Evolutionary conservation across 2,797 vertebrate genomes (phyloP), one percentile per base, ranked within the genome.

Genomic region (Halcyon badia): DNA sequence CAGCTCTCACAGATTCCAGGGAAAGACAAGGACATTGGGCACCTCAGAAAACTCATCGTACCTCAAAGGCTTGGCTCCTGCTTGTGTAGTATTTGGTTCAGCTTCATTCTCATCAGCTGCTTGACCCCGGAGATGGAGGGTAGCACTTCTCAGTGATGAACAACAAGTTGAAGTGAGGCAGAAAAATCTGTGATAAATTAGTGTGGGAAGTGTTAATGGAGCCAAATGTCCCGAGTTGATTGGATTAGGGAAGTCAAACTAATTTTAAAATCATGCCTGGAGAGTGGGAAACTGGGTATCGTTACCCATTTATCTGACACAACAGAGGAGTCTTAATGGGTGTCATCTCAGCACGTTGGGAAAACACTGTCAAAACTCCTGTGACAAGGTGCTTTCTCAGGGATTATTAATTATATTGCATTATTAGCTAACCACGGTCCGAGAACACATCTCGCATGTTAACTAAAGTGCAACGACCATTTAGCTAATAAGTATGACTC

Each of bases 311-410:
- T 88, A 52, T 79, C 89, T 95, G 93, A 92, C 87, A 91, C 84
- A 65, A 91, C 83, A 92, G 92, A 85, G 80, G 77, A 84, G 78
- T 83, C 89, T 89, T 96, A 96, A 97, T 96, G 96, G 94, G 88
- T 86, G 94, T 97, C 82, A 71, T 94, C 79, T 97, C 93, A 52
- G 90, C 39, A 39, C 88, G 48, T 94, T 96, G 98, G 94, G 94
- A 97, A 96, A 98, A 97, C 97, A 95, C 91, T 83, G 82, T 89
- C 94, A 71, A 65, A 92, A 81, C 79, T 96, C 96, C 95, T 30
- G 97, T 98, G 98, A 98, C 97, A 96, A 93, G 97, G 97, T 96
- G 93, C 95, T 98, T 98, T 98, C 87, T 94, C 69, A 60, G 97
- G 94, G 89, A 72, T 97, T 97, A 97, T 98, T 98, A 98, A 98